A percentile compares a stretch with the other conserved stretches of the same genome.
Conservation (phyloP, 2,888 invertebrate species). For the Mimas tiliae region DNA sequence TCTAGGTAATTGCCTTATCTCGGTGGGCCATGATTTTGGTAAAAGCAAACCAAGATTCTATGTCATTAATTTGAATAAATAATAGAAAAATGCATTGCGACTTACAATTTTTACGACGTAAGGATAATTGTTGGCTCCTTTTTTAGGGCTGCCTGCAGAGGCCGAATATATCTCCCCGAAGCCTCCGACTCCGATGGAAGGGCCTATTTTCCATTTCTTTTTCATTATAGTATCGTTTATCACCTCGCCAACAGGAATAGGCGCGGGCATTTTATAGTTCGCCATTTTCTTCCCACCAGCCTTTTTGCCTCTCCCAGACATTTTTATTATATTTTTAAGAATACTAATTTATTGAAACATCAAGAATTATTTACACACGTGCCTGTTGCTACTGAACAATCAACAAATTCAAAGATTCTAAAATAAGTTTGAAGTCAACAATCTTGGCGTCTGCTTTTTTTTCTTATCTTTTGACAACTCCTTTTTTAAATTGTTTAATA, state of each 20-base stretch:
- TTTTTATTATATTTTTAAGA: background rate
- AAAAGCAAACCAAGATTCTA: background rate
- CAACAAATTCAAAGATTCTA: background rate
- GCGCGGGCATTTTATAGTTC: slow-evolving; percentile 87
- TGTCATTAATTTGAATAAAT: background rate
- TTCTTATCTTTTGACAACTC: background rate
- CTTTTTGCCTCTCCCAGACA: slow-evolving; percentile 56
- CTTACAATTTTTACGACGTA: slow-evolving; percentile 93
- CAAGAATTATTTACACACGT: slow-evolving; percentile 16
- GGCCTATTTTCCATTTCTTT: slow-evolving; percentile 93
- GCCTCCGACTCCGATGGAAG: slow-evolving; percentile 95
- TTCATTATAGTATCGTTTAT: slow-evolving; percentile 89
- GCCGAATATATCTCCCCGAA: slow-evolving; percentile 97
- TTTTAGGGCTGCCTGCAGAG: slow-evolving; percentile 83
- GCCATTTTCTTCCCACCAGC: slow-evolving; percentile 70
- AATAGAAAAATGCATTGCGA: slow-evolving; percentile 38
- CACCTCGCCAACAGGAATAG: slow-evolving; percentile 90
- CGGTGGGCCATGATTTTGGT: background rate
- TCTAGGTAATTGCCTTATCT: background rate
- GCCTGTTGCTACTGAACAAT: background rate
- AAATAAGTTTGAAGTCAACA: slow-evolving; percentile 5
- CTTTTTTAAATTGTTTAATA: no score
- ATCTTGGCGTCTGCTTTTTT: slow-evolving; percentile 7
- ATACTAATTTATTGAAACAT: slow-evolving; percentile 11
- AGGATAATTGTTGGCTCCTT: slow-evolving; percentile 83